phyloP scores from a whole-genome alignment of 2,113 vertebrate genomes.

The Phylloscopus trochiloides region DNA sequence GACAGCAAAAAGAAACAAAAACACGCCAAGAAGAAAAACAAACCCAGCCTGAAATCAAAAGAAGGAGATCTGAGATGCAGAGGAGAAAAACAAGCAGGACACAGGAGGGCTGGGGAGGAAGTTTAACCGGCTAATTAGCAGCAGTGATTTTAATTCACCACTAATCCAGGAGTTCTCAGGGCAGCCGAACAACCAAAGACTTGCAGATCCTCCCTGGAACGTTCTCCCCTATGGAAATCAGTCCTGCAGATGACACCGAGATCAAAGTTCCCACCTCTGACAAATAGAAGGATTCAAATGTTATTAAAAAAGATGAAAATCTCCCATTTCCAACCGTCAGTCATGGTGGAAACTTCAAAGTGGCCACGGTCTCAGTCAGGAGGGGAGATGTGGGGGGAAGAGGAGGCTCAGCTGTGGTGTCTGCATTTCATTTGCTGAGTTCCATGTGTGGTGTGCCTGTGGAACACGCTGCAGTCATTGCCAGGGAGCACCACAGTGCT shows the following conservation, averaged over 20 bases:
- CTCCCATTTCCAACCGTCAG: neutral
- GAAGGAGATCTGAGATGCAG: neutral
- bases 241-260: neutral
- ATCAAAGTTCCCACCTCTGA: slow-evolving; percentile 34
- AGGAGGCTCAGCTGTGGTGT: rapidly evolving
- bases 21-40: neutral
- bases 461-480: neutral
- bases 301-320: slow-evolving; percentile 39
- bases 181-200: neutral
- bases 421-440: rapidly evolving
- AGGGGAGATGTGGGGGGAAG: neutral
- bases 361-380: neutral
- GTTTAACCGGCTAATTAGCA: neutral
- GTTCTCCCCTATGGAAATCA: neutral
- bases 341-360: slow-evolving; percentile 8
- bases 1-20: neutral
- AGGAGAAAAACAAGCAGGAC: neutral
- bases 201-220: neutral
- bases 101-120: neutral
- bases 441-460: rapidly evolving
- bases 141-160: neutral
- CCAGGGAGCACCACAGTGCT: neutral
- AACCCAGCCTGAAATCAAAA: neutral
- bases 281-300: slow-evolving; percentile 31
- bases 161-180: neutral